These are phyloP conservation scores for Melanerpes aurifrons DNA, from an alignment of 2,113 vertebrate species.

Conservation along the genomic window DNA sequence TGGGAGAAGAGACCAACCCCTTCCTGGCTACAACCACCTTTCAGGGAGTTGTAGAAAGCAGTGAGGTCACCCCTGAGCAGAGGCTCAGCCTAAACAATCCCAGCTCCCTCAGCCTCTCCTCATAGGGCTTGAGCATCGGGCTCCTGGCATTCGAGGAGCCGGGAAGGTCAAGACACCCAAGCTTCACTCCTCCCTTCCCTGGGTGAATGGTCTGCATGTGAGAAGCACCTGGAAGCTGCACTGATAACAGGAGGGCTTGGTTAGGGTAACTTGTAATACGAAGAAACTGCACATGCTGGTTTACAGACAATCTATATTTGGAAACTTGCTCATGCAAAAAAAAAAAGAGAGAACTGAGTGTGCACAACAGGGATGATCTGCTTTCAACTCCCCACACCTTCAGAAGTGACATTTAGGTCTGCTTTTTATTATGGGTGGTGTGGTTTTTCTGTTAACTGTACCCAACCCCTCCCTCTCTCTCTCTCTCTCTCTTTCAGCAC, in stretches of 20 bases:
- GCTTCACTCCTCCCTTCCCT: neutral
- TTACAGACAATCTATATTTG: conserved; percentile 83
- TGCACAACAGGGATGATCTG: conserved; percentile 67
- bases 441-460: conserved; percentile 52
- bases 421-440: neutral
- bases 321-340: conserved; percentile 83
- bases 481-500: conserved; percentile 16
- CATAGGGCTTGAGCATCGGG: no score
- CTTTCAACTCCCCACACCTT: conserved; percentile 66
- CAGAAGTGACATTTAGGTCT: conserved; percentile 67
- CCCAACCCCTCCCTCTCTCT: conserved; percentile 41
- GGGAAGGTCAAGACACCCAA: conserved; percentile 48
- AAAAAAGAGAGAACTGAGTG: conserved; percentile 52
- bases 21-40: no score
- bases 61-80: no score
- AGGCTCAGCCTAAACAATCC: no score
- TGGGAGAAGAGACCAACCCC: no score
- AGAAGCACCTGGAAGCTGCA: conserved; percentile 75
- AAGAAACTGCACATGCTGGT: conserved; percentile 81
- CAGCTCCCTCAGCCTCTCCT: no score
- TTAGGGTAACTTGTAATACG: conserved; percentile 70
- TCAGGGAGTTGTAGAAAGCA: no score
- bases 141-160: conserved; percentile 25
- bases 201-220: conserved; percentile 51
- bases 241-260: conserved; percentile 69